Evolutionary conservation across 1,140 invertebrate genomes (phyloP), one percentile per base, ranked within the genome.

Genomic region (Atta cephalotes): DNA sequence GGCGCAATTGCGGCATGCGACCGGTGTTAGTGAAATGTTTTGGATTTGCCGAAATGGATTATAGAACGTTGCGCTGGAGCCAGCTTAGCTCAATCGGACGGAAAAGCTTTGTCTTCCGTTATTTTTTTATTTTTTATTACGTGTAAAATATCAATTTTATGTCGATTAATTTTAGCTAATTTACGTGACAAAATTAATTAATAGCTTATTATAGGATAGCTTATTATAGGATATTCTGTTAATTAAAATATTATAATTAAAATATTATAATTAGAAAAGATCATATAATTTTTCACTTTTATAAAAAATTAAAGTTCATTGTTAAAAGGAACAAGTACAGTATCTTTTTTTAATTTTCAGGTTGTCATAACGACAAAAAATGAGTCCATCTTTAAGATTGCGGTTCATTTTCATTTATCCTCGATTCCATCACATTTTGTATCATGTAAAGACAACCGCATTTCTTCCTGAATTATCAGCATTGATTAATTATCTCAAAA

Each of bases 31-130:
- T 72, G 49, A 70, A 62, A 18, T 74, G 66, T 79, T 87, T 87
- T 81, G 79, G 70, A 88, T 91, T 87, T 89, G 87, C 60, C 66
- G 76, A 91, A 91, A 88, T 58, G 74, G 86, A 89, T 91, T 90
- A 84, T 76, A 76, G 72, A 71, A 71, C 82, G 76, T 87, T 72
- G 72, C 56, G 35, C 60, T 79, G 68, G 68, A 62, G 81, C 72
- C 63, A 86, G 53, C 71, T 79, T 80, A 76, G 70, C 56, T 85
- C 51, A 6, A 7, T 25, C 25, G 35, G 25, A 81, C 71, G 49
- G 80, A 88, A 89, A 60, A 60, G 21, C 25, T 25, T 62, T 76
- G 53, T n/a, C 18, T 56, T 31, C 1, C 3, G 7, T 49, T 28
- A 39, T 16, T 49, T 77, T 77, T 60, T 25, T 87, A 2, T 56